These are phyloP conservation scores for Tringa solitaria DNA, from an alignment of 2,113 vertebrate species.

Conservation along the genomic window DNA sequence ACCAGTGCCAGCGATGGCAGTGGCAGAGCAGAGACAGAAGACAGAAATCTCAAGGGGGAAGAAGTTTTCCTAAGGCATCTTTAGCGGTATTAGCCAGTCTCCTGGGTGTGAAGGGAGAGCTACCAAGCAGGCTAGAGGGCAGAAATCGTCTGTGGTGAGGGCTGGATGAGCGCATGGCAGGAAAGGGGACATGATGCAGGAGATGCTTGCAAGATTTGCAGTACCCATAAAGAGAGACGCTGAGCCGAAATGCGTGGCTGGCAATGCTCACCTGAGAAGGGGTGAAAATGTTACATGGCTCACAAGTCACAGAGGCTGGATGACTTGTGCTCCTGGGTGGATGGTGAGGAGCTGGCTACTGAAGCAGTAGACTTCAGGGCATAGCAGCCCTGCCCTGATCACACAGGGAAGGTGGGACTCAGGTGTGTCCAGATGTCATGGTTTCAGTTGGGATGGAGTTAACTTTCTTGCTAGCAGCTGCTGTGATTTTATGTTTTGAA, in stretches of 20 bases:
- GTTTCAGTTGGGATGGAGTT: background rate
- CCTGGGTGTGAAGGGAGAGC: background rate
- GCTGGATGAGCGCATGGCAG: background rate
- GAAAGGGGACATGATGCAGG: background rate
- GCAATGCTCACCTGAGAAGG: background rate
- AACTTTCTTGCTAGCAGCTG: background rate
- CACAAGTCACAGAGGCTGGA: background rate
- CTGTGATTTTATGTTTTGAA: background rate
- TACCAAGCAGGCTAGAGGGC: background rate
- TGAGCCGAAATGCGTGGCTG: background rate
- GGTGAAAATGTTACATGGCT: background rate
- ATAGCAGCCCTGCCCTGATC: background rate
- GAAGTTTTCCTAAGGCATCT: background rate
- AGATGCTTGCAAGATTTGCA: background rate
- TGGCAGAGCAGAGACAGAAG: background rate
- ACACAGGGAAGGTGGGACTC: background rate
- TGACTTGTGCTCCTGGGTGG: background rate
- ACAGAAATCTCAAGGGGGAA: background rate
- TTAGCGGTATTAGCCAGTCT: background rate
- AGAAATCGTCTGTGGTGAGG: accelerated
- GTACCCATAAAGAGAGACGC: background rate
- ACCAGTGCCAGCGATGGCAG: background rate
- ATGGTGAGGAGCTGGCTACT: background rate
- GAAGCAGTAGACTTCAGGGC: background rate
- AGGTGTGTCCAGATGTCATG: background rate